These are phyloP conservation scores for Acheta domesticus DNA, from an alignment of 2,888 invertebrate genomes.

Conservation along the genomic window DNA sequence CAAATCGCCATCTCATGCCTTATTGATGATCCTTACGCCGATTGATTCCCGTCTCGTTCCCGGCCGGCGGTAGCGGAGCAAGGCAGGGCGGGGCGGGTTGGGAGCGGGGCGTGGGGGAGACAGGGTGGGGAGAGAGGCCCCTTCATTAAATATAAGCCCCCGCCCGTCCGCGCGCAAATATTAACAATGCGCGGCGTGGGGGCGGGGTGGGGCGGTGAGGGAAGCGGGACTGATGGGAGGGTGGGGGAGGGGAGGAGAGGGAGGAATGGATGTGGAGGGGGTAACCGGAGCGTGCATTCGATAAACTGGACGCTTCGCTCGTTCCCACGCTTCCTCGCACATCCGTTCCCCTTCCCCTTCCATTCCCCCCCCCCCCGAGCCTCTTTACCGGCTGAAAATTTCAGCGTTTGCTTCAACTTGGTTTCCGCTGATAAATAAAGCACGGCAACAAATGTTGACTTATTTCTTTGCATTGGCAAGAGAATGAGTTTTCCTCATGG, in stretches of 20 bases:
- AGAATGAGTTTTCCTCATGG: too few relatives aligned
- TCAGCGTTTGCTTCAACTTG: neutral
- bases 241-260: neutral
- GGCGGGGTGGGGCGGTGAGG: neutral
- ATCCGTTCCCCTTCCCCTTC: too few relatives aligned
- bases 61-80: neutral
- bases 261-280: neutral
- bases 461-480: too few relatives aligned
- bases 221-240: neutral
- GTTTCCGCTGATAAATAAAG: neutral
- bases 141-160: conserved; percentile 18
- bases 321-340: neutral
- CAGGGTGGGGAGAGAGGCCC: neutral
- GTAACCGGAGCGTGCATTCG: neutral
- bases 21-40: conserved; percentile 18
- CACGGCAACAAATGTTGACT: too few relatives aligned
- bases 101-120: too few relatives aligned
- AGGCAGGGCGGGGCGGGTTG: too few relatives aligned
- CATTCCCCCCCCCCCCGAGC: too few relatives aligned
- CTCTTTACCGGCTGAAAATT: neutral
- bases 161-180: neutral
- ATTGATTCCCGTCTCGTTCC: neutral
- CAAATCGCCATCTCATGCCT: conserved; percentile 7
- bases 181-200: neutral
- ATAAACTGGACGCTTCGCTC: neutral